phyloP scores from a whole-genome alignment of 2,113 vertebrate species.

The Etheostoma spectabile region DNA sequence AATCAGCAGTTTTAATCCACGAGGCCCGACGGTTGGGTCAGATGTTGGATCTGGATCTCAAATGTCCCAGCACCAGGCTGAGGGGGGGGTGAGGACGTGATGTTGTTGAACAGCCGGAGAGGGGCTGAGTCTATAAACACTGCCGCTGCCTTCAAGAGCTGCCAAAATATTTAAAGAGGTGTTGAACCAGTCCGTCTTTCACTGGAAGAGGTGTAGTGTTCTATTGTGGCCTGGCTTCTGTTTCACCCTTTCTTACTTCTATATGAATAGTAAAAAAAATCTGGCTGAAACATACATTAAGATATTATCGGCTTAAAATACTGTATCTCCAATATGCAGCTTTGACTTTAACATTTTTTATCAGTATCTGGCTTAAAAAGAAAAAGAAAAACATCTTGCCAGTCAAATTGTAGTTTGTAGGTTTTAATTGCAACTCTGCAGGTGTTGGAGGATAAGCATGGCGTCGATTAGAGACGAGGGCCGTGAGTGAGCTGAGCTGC shows the following conservation, averaged over 20 bases:
- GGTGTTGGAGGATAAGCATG: conserved; percentile 13
- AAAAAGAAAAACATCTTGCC: conserved; percentile 32
- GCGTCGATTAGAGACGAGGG: neutral
- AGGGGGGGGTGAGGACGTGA: conserved; percentile 16
- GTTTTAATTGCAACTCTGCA: conserved; percentile 26
- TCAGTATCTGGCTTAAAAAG: conserved; percentile 50
- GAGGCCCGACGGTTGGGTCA: conserved; percentile 22
- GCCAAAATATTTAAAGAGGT: conserved; percentile 14
- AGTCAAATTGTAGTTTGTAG: conserved; percentile 48
- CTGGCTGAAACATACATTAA: conserved; percentile 2
- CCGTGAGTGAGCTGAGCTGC: conserved; percentile 13
- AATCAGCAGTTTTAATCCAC: conserved; percentile 53
- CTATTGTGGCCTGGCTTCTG: conserved; percentile 36
- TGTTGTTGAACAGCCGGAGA: conserved; percentile 9
- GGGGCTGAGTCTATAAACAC: neutral
- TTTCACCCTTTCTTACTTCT: conserved; percentile 28
- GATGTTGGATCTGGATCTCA: neutral
- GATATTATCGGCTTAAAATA: conserved; percentile 28
- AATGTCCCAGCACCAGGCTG: neutral
- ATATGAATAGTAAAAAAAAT: conserved; percentile 7
- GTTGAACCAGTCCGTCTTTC: conserved; percentile 36
- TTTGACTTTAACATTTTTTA: conserved; percentile 17
- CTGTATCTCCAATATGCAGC: conserved; percentile 21
- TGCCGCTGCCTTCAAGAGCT: conserved; percentile 47
- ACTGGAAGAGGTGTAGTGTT: conserved; percentile 28